Evolutionary conservation across 2,797 vertebrate species (phyloP), one percentile per base, ranked within the genome.

Genomic region (Sandelia bainsii): DNA sequence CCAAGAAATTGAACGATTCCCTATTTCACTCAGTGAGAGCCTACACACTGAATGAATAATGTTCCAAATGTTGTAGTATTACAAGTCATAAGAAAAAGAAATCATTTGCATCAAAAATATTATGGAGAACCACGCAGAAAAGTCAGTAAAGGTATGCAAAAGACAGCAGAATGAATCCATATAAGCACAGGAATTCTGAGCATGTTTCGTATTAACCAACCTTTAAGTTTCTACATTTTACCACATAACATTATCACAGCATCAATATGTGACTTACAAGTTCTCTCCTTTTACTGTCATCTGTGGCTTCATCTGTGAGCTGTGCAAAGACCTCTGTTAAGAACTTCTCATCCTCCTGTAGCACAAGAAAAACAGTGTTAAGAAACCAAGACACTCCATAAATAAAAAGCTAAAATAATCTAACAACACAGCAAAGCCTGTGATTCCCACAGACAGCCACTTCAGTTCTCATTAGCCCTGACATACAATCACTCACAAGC

Each of bases 321-420:
- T 99, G 98, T 93, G 98, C 98, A 95, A 99, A 99, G 85, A 99
- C 96, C 93, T 99, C 98, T 1, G 98, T 98, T 74, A 99, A 92
- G 94, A 99, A 99, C 82, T 98, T 99, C 87, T 99, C 98, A 12
- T 99, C 98, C 94, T 99, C 98, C 98, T 99, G 89, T 2, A 12
- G 46, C 54, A 91, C 20, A 87, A 8, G 44, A 49, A 75, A 69
- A 78, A 74, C 34, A 49, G 0, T 22, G 53, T 76, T 69, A 49
- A 70, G 3, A 62, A 27, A 72, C 14, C 16, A 64, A 72, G 10
- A 52, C 39, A 27, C 3, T 13, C 0, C 34, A 54, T 0, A 45
- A 13, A 56, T 3, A n/a, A 63, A 22, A n/a, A 17, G 37, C 10
- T 44, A 17, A 46, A 46, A 54, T 9, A 58, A 45, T 60, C 39